These are phyloP conservation scores for Colletes gigas DNA, from an alignment of 1,140 invertebrate species.

Conservation along the genomic window DNA sequence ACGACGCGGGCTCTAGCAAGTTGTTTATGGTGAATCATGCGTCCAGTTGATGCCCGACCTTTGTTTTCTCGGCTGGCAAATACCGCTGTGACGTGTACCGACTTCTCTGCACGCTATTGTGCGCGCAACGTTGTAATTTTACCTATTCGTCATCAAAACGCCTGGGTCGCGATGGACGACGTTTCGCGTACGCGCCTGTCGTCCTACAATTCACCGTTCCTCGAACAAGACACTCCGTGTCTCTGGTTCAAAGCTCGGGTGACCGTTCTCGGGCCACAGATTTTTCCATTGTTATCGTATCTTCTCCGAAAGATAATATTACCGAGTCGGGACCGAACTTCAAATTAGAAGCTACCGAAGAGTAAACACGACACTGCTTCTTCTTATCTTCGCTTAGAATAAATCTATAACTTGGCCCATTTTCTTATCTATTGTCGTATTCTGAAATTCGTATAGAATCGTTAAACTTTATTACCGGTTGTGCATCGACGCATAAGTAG, in stretches of 20 bases:
- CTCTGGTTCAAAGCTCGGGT: neutral
- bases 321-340: neutral
- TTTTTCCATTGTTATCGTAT: neutral
- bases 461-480: neutral
- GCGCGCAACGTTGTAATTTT: slow-evolving; percentile 33
- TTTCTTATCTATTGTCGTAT: no score
- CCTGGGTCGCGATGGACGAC: neutral
- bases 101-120: slow-evolving; percentile 17
- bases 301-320: neutral
- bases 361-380: no score
- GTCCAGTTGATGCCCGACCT: slow-evolving; percentile 15
- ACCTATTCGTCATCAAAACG: slow-evolving; percentile 51
- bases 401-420: no score
- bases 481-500: neutral
- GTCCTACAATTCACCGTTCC: neutral
- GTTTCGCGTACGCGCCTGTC: neutral
- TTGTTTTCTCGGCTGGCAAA: slow-evolving; percentile 40
- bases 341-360: neutral
- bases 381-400: no score
- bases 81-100: slow-evolving; percentile 28
- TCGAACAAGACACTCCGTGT: neutral
- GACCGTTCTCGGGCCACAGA: neutral
- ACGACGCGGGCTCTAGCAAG: neutral
- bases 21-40: slow-evolving; percentile 37
- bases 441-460: neutral